Conservation (phyloP, 2,113 vertebrate species). For the Calyptomena viridis region DNA sequence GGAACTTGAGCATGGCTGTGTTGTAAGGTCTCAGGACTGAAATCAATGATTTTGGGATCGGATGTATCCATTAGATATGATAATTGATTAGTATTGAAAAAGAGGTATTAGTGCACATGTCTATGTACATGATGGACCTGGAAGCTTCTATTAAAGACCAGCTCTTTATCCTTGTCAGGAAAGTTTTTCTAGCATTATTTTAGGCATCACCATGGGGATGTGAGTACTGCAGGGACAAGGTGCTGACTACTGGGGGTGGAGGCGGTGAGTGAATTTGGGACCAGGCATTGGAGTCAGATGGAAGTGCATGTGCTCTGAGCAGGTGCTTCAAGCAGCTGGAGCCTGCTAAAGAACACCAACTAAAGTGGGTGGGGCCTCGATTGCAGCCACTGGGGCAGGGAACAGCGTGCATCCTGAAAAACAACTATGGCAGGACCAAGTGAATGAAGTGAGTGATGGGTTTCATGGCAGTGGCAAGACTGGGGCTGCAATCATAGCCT, state of each 20-base stretch:
- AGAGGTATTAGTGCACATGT: too few relatives aligned
- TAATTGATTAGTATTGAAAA: too few relatives aligned
- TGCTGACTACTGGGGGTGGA: not conserved
- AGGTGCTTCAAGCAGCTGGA: not conserved
- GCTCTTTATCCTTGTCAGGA: too few relatives aligned
- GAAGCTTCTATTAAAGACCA: too few relatives aligned
- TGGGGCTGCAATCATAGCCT: not conserved
- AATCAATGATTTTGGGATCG: not conserved
- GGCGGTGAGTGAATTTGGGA: fast-evolving
- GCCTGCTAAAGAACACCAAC: not conserved
- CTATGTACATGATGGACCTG: too few relatives aligned
- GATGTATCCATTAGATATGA: too few relatives aligned
- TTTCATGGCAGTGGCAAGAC: too few relatives aligned
- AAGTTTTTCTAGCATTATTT: too few relatives aligned
- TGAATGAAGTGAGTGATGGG: not conserved
- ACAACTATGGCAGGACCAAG: fast-evolving
- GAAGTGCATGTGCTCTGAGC: not conserved
- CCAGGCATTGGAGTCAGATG: not conserved
- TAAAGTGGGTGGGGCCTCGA: fast-evolving
- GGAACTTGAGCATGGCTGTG: not conserved
- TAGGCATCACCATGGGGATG: too few relatives aligned
- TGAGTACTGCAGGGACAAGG: not conserved
- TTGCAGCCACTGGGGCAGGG: not conserved
- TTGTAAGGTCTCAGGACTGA: not conserved
- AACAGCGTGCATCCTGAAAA: fast-evolving